Base-by-base conservation (phyloP, 2,888 invertebrate species). In the Sylvicola cinctus region DNA sequence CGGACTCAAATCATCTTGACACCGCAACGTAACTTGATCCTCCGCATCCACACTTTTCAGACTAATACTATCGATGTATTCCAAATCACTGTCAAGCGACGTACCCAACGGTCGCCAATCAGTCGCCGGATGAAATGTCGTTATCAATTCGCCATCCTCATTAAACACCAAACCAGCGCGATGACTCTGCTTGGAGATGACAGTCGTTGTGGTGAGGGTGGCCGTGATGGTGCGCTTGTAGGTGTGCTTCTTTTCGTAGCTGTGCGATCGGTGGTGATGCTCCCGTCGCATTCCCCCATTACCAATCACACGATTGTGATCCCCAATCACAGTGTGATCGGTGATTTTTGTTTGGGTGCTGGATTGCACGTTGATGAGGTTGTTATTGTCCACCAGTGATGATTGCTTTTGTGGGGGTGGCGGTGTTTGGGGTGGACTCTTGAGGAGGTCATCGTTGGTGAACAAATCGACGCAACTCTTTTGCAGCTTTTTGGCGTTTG, bases 401-500 rank as follows among this genome's bases (percentile, higher is more conserved):
- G 40, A 40, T 31, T 38, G 35, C 31, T 38, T 37, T 5, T 40
- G 37, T 10, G 39, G 33, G 16, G 39, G 35, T 23, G 33, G 14
- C 15, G 16, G 14, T 25, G 29, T 29, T 23, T 15, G 4, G 12
- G 10, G 20, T 8, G 20, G 20, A 20, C 20, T 20, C 20, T 20
- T 20, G 20, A 33, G 26, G 14, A 32, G 27, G 13, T 20, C 28
- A 20, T 29, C 29, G 13, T 16, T 29, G 7, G 32, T 33, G 32
- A 33, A 30, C 31, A 58, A 47, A 44, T 58, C 58, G 36, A 58
- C 49, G 44, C 58, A 58, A 44, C 58, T 58, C 36, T 55, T 49
- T 41, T 58, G 58, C 40, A 55, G 38, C 37, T 52, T 49, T 40
- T 55, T 55, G 20, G 38, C 34, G 33, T 34, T 23, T 14, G 16